Conservation (phyloP, 2,797 vertebrate species). For the Eulemur albifrons region DNA sequence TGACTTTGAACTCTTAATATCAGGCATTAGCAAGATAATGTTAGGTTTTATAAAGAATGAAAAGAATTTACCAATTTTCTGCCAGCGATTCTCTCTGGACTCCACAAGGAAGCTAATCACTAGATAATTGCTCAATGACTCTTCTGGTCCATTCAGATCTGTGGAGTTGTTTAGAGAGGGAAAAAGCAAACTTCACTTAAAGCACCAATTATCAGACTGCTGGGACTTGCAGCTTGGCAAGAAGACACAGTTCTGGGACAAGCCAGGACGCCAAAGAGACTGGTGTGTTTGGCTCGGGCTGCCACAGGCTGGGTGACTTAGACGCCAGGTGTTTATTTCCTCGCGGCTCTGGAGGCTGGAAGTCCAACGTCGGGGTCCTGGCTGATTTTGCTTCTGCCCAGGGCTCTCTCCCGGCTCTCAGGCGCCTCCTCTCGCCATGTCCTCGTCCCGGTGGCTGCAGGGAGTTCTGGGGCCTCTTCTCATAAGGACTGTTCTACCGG, state of each 20-base stretch:
- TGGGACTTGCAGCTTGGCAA: not conserved
- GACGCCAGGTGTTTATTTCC: not conserved
- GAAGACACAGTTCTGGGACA: not conserved
- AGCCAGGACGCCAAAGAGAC: not conserved
- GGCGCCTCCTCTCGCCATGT: not conserved
- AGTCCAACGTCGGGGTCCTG: not conserved
- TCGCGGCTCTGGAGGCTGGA: not conserved
- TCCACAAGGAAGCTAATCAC: constrained; percentile 62
- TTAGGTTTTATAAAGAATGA: constrained; percentile 75
- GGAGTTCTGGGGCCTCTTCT: not conserved
- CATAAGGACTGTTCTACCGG: not conserved
- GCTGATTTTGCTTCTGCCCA: not conserved
- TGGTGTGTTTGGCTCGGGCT: too few species aligned
- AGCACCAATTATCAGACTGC: constrained; percentile 8
- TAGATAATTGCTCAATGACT: constrained; percentile 53
- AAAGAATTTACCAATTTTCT: constrained; percentile 76
- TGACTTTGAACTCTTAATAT: constrained; percentile 79
- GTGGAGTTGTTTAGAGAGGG: not conserved
- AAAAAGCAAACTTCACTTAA: constrained; percentile 35
- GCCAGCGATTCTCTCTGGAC: constrained; percentile 50
- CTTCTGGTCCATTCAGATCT: constrained; percentile 36
- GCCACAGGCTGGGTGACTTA: not conserved
- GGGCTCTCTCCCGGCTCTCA: not conserved
- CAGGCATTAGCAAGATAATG: constrained; percentile 73
- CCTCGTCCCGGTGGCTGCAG: rapidly evolving